These are phyloP conservation scores for Platorchestia sp. DNA, from an alignment of 1,140 invertebrate species.

Conservation along the genomic window DNA sequence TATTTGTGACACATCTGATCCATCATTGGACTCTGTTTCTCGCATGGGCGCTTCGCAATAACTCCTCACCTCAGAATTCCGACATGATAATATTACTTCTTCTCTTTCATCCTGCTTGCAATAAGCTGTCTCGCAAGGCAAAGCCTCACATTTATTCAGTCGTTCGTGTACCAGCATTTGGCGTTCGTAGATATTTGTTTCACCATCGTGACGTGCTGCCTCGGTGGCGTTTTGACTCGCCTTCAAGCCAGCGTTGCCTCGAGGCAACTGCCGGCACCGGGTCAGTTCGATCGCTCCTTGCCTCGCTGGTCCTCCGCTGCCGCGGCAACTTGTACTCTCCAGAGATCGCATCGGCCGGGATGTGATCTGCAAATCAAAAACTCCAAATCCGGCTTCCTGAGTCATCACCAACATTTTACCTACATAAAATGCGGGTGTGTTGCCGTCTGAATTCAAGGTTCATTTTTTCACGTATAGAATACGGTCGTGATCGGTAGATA, in stretches of 20 bases:
- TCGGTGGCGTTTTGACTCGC: background rate
- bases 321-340: background rate
- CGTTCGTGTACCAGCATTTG: background rate
- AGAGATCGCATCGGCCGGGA: background rate
- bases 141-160: background rate
- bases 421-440: too few species aligned
- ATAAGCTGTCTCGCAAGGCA: background rate
- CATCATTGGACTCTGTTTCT: conserved; percentile 37
- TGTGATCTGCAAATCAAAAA: conserved; percentile 13
- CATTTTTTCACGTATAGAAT: too few species aligned
- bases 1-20: conserved; percentile 42
- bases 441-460: background rate
- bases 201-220: background rate
- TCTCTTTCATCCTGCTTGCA: background rate
- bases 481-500: too few species aligned
- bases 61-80: background rate
- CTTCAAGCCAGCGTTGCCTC: too few species aligned
- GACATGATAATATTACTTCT: background rate
- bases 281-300: background rate
- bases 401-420: too few species aligned
- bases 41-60: background rate
- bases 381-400: background rate
- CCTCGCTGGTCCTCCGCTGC: background rate
- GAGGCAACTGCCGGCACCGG: too few species aligned
- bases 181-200: background rate